Conservation (phyloP, 2,888 invertebrate species). For the Lasioglossum marginatum region DNA sequence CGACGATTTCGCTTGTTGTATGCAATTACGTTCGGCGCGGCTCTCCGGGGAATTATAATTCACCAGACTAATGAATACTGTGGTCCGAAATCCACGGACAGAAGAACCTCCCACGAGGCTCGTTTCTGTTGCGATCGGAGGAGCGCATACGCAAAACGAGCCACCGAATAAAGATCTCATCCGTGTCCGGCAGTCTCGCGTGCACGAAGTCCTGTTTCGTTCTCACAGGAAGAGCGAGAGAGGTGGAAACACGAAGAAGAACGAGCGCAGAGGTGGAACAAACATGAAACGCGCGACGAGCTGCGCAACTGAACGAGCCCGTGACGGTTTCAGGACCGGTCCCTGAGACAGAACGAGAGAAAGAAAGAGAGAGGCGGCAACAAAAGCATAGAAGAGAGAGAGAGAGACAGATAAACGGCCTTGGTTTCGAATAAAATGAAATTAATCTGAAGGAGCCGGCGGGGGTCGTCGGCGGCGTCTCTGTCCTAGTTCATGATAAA, state of each 20-base stretch:
- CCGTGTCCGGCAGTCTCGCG: slow-evolving; percentile 49
- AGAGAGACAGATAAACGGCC: slow-evolving; percentile 22
- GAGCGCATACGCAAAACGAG: slow-evolving; percentile 7
- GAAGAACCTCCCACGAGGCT: slow-evolving; percentile 20
- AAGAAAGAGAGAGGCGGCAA: background rate
- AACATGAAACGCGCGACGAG: slow-evolving; percentile 36
- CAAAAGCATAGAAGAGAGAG: background rate
- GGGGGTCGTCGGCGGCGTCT: slow-evolving; percentile 71
- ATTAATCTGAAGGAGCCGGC: slow-evolving; percentile 72
- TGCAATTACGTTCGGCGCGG: background rate
- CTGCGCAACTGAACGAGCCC: slow-evolving; percentile 39
- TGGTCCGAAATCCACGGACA: background rate
- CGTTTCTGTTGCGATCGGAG: slow-evolving; percentile 9
- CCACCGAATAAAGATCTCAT: slow-evolving; percentile 61
- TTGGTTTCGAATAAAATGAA: slow-evolving; percentile 70
- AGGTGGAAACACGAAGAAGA: slow-evolving; percentile 36
- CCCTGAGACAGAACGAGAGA: slow-evolving; percentile 20
- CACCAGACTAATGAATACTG: background rate
- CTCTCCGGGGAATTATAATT: background rate
- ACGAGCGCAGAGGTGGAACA: slow-evolving; percentile 25
- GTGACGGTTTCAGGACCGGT: slow-evolving; percentile 54
- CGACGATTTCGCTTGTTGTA: background rate
- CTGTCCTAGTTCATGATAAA: slow-evolving; percentile 78
- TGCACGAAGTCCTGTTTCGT: slow-evolving; percentile 34
- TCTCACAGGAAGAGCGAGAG: slow-evolving; percentile 43